Evolutionary conservation across 2,888 invertebrate species (phyloP).

Genomic region (Cryptus viduatorius): DNA sequence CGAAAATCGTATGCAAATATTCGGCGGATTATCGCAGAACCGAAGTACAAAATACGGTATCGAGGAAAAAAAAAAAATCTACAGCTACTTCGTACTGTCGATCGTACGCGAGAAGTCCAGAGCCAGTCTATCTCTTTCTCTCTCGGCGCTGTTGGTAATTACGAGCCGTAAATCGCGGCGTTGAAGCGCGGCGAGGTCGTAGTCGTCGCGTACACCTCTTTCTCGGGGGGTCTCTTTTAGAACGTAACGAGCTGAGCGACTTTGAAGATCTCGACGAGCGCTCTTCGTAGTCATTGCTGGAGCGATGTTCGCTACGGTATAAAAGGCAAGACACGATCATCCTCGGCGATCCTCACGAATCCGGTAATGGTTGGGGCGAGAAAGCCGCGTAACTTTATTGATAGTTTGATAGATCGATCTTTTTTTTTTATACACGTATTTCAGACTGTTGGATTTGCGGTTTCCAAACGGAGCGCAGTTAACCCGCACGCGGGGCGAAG

Average conservation of each 20-base stretch:
- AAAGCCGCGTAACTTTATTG: conserved; percentile 52
- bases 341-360: conserved; percentile 1
- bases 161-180: conserved; percentile 60
- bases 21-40: conserved; percentile 40
- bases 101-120: neutral
- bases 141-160: conserved; percentile 51
- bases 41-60: conserved; percentile 17
- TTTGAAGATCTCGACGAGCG: conserved; percentile 73
- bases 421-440: conserved; percentile 11
- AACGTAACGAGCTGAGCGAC: conserved; percentile 76
- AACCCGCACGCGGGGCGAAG: neutral
- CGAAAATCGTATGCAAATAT: too few species aligned
- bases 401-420: conserved; percentile 49
- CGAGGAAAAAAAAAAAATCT: neutral
- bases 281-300: conserved; percentile 23
- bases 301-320: neutral
- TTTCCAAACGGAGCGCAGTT: conserved; percentile 5
- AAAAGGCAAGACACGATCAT: conserved; percentile 44
- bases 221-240: conserved; percentile 56
- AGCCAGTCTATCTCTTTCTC: conserved; percentile 9
- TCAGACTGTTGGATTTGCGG: conserved; percentile 15
- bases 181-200: conserved; percentile 57
- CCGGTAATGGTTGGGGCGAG: conserved; percentile 44
- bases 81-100: conserved; percentile 10
- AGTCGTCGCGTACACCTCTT: conserved; percentile 34